Conservation (phyloP, 2,888 invertebrate species). For the Drymonia ruficornis region DNA sequence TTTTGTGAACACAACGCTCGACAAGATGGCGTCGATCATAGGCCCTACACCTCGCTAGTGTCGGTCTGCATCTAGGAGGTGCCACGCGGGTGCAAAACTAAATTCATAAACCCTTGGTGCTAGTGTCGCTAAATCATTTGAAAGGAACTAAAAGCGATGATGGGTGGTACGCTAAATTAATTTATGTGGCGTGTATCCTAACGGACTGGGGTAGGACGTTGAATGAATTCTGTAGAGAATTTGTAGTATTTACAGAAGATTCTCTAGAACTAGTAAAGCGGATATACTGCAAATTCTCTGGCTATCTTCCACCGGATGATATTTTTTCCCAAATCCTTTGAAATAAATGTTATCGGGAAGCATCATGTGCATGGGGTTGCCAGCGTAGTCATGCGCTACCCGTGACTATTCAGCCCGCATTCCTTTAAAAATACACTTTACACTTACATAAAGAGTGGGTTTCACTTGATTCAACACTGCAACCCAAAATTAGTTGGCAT, state of each 20-base stretch:
- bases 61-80: constrained; percentile 35
- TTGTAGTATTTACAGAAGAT: constrained; percentile 52
- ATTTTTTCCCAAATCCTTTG: constrained; percentile 31
- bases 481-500: constrained; percentile 81
- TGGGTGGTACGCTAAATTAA: constrained; percentile 67
- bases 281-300: constrained; percentile 64
- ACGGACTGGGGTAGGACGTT: constrained; percentile 56
- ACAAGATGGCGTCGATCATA: constrained; percentile 41
- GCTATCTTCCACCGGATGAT: constrained; percentile 35
- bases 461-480: constrained; percentile 82
- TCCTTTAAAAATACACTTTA: constrained; percentile 72
- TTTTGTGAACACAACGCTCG: constrained; percentile 46
- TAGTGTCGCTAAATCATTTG: constrained; percentile 58
- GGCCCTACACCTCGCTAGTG: constrained; percentile 35
- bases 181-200: constrained; percentile 67
- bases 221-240: constrained; percentile 45
- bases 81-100: constrained; percentile 56
- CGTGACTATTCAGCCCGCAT: constrained; percentile 78
- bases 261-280: constrained; percentile 51
- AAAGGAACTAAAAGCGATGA: constrained; percentile 74
- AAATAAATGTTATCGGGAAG: constrained; percentile 57
- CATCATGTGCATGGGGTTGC: constrained; percentile 74
- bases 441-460: constrained; percentile 78
- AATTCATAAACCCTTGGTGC: constrained; percentile 55
- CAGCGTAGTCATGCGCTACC: constrained; percentile 80